Percentiles rank a stretch among this genome's conserved stretches.
Evolutionary conservation across 2,113 vertebrate genomes (phyloP).

Genomic region (Melospiza georgiana): DNA sequence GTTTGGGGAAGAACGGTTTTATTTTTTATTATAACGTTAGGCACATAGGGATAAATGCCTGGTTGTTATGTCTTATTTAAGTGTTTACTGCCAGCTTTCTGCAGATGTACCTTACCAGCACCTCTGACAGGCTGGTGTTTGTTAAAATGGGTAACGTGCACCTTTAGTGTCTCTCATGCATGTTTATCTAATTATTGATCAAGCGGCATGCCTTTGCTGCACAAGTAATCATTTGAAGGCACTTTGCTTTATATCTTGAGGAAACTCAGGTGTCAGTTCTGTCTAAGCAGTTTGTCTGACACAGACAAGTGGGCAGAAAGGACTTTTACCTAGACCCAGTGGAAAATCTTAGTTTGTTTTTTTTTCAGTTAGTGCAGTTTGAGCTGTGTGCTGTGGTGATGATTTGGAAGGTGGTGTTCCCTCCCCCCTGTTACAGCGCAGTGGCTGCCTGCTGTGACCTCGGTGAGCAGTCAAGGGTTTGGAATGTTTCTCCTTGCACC

Average conservation of each 20-base stretch:
- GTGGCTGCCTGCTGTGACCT: too few species aligned
- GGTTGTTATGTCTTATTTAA: too few species aligned
- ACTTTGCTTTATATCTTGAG: slow-evolving; percentile 17
- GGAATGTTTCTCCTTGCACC: too few species aligned
- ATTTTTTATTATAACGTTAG: too few species aligned
- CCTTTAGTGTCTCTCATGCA: neutral
- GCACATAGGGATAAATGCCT: too few species aligned
- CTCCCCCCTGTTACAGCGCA: too few species aligned
- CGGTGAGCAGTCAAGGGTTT: too few species aligned
- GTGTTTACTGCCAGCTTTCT: neutral
- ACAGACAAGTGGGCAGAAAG: neutral
- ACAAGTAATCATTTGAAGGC: slow-evolving; percentile 26
- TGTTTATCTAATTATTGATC: slow-evolving; percentile 38
- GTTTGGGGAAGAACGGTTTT: too few species aligned
- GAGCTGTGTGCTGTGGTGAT: too few species aligned
- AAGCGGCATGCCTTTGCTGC: neutral
- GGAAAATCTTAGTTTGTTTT: too few species aligned
- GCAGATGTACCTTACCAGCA: neutral
- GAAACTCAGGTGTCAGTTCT: neutral
- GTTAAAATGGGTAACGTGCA: neutral
- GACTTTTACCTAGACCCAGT: neutral
- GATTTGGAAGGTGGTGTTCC: too few species aligned
- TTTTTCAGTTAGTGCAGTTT: too few species aligned
- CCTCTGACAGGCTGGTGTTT: slow-evolving; percentile 12
- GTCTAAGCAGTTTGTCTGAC: neutral